Evolutionary conservation across 2,113 vertebrate genomes (phyloP).

Genomic region (Chamaea fasciata): DNA sequence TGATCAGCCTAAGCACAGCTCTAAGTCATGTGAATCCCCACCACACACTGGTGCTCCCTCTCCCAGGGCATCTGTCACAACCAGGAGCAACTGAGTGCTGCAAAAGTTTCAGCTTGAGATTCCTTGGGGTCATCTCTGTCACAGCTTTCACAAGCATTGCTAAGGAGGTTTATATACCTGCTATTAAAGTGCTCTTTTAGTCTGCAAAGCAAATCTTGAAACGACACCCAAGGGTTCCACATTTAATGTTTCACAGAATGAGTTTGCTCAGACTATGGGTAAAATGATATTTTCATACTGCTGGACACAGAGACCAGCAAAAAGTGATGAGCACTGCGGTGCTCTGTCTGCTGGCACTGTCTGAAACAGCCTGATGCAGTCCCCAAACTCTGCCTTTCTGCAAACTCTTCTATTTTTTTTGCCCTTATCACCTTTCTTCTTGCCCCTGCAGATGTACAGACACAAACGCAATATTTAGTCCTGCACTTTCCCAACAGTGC

Average conservation of each 20-base stretch:
- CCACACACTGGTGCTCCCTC: not conserved
- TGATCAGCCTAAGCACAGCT: not conserved
- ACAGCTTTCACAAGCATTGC: not conserved
- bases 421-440: not conserved
- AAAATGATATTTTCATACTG: not conserved
- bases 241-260: not conserved
- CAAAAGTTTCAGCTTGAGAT: not conserved
- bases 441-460: not conserved
- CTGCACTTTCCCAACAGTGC: fast-evolving
- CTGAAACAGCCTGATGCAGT: not conserved
- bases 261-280: not conserved
- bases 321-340: not conserved
- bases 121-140: not conserved
- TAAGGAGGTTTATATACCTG: not conserved
- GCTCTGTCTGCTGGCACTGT: not conserved
- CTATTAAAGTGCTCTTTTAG: not conserved
- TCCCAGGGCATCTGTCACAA: not conserved
- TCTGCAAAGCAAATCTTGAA: not conserved
- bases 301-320: not conserved
- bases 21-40: not conserved
- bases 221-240: not conserved
- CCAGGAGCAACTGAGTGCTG: not conserved
- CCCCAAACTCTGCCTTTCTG: not conserved
- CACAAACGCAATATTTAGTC: not conserved
- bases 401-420: not conserved